Base-by-base conservation (phyloP, 2,113 vertebrate species). In the Zosterops pallidus region DNA sequence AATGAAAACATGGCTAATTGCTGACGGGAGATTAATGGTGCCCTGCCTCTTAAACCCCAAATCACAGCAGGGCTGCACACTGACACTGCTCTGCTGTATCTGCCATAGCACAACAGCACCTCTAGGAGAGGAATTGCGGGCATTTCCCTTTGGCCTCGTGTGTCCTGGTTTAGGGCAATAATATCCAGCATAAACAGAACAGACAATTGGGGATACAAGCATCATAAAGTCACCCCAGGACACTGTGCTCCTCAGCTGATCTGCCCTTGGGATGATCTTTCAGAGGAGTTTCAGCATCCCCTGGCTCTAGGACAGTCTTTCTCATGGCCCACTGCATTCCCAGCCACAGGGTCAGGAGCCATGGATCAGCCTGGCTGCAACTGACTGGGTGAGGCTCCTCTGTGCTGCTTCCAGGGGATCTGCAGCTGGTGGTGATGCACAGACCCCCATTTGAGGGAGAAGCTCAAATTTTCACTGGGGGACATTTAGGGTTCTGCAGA, bases 281-380 rank as follows among this genome's bases (percentile, higher is more conserved):
- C 64, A 44, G 39, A 70, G 64, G 23, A 47, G 33, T 31, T 74
- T 41, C 55, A 65, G 39, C 64, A 78, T 1, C 10, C 47, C 35
- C 29, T 23, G 56, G 41, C 26, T 50, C 14, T 4, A 31, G 64
- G 29, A 39, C 37, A 69, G 29, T 3, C 9, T 12, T 41, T 19
- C 6, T 35, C 37, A 6, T 2, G 9, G 28, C n/a, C 6, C 33
- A 21, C 8, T 1, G 0, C 37, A 60, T 8, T 3, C 16, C 33
- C 56, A 39, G 41, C 3, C 49, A 6, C 26, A 31, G 47, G 14
- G 15, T 19, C 26, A 55, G 67, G 39, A 75, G 39, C 5, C 42
- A 9, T 4, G 29, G 33, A 16, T 65, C 17, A 52, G 21, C 46
- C 33, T 0, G 2, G 28, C 25, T 6, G 37, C 2, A 0, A 3